phyloP scores from a whole-genome alignment of 1,140 invertebrate genomes.

The Capitella teleta region DNA sequence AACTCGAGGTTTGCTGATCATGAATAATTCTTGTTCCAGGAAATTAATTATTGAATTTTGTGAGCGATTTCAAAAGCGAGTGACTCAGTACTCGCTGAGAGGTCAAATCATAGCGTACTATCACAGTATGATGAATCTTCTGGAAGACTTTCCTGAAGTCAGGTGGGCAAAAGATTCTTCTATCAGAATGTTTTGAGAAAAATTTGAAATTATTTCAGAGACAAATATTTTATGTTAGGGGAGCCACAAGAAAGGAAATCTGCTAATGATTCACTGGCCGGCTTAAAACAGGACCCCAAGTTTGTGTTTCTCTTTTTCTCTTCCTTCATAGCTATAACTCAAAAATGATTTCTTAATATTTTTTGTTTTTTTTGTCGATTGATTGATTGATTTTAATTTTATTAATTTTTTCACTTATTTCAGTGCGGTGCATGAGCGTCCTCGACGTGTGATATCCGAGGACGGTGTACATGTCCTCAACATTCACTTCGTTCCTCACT shows the following conservation, averaged over 20 bases:
- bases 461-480: slow-evolving; percentile 36
- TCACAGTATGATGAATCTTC: slow-evolving; percentile 30
- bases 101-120: slow-evolving; percentile 37
- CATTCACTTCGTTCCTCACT: slow-evolving; percentile 42
- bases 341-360: neutral
- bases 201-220: slow-evolving; percentile 17
- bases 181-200: neutral
- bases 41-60: slow-evolving; percentile 30
- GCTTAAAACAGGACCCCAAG: slow-evolving; percentile 29
- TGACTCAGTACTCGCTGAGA: slow-evolving; percentile 34
- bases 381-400: neutral
- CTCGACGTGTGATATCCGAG: slow-evolving; percentile 28
- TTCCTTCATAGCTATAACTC: neutral
- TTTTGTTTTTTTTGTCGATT: neutral
- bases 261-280: slow-evolving; percentile 15
- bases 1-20: neutral
- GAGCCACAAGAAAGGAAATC: slow-evolving; percentile 34
- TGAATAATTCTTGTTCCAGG: slow-evolving; percentile 15
- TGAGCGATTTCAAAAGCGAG: slow-evolving; percentile 24
- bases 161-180: slow-evolving; percentile 18
- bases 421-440: slow-evolving; percentile 23
- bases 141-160: slow-evolving; percentile 35
- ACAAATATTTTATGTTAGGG: slow-evolving; percentile 38
- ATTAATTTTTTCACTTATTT: neutral
- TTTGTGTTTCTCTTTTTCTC: slow-evolving; percentile 9